Percentiles rank a stretch among this genome's conserved stretches.
These are phyloP conservation scores for Brachionus asplanchnoidis DNA, from an alignment of 1,140 invertebrate species.

Conservation along the genomic window DNA sequence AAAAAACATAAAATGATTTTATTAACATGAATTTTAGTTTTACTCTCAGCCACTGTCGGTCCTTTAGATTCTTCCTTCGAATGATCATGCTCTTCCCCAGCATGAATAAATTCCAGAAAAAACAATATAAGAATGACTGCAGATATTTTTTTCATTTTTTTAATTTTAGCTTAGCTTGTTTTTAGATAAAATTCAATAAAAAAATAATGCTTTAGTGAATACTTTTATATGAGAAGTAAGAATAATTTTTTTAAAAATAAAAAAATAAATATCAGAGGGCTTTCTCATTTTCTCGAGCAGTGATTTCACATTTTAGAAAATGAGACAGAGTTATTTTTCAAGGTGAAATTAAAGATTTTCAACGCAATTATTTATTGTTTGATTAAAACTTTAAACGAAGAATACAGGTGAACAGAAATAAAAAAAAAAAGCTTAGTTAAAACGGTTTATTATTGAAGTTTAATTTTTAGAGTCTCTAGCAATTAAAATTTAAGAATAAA, in stretches of 20 bases:
- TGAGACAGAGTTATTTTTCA: background rate
- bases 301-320: slow-evolving; percentile 18
- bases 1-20: background rate
- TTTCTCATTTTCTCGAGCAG: background rate
- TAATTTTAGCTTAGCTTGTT: background rate
- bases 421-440: background rate
- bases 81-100: background rate
- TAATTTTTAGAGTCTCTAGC: background rate
- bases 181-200: background rate
- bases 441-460: background rate
- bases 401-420: background rate
- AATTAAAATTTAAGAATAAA: background rate
- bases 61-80: background rate
- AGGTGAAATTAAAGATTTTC: background rate
- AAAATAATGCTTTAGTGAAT: background rate
- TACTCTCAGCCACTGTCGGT: background rate
- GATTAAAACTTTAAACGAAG: background rate
- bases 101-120: background rate
- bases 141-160: background rate
- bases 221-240: background rate
- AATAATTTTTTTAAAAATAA: background rate
- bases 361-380: background rate
- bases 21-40: background rate
- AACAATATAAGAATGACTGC: background rate
- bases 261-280: background rate